phyloP scores from a whole-genome alignment of 2,888 invertebrate genomes.

The Apodemia mormo region DNA sequence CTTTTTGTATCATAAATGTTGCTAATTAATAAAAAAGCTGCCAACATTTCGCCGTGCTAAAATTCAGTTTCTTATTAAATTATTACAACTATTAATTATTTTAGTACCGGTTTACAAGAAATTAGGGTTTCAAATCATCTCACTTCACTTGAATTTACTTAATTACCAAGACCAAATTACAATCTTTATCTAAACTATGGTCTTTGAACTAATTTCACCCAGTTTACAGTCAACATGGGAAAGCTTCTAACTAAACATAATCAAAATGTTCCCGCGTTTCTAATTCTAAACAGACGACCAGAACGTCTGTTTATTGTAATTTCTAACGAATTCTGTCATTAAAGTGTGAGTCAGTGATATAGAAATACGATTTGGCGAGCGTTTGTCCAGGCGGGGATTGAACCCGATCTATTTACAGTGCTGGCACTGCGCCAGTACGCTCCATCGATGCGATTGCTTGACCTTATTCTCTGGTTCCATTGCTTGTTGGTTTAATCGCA shows the following conservation, averaged over 20 bases:
- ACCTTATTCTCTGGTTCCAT: conserved; percentile 51
- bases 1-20: too few relatives aligned
- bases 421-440: conserved; percentile 61
- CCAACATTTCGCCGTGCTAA: too few relatives aligned
- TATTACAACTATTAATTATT: too few relatives aligned
- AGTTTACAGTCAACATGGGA: background rate
- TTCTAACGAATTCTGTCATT: conserved; percentile 31
- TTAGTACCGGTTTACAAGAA: too few relatives aligned
- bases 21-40: too few relatives aligned
- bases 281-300: conserved; percentile 25
- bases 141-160: background rate
- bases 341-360: conserved; percentile 59
- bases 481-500: conserved; percentile 16
- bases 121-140: background rate
- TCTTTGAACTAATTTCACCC: background rate
- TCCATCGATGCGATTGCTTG: conserved; percentile 52
- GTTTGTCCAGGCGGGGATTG: conserved; percentile 59
- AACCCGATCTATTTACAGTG: conserved; percentile 67
- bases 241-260: conserved; percentile 5
- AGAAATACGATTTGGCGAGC: conserved; percentile 67
- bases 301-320: conserved; percentile 5
- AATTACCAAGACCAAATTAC: conserved; percentile 4
- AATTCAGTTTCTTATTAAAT: too few relatives aligned
- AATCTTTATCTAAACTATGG: conserved; percentile 17
- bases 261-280: conserved; percentile 19